Conservation (phyloP, 2,113 vertebrate species). For the Indri indri region DNA sequence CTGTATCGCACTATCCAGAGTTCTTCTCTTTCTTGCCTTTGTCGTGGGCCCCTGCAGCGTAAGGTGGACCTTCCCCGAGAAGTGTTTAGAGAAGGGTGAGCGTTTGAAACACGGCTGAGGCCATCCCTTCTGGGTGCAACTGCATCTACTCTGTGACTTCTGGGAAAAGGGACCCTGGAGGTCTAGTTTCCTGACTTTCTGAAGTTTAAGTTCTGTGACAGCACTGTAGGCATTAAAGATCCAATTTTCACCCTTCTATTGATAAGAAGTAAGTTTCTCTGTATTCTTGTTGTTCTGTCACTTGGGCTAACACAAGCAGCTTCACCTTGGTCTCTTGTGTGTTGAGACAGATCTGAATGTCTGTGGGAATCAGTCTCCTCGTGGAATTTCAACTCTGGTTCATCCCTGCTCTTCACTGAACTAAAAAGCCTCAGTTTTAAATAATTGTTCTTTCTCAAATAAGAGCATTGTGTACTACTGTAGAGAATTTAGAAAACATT, state of each 20-base stretch:
- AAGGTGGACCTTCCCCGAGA: not conserved
- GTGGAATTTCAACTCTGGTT: not conserved
- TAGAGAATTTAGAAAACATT: not conserved
- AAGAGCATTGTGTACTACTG: not conserved
- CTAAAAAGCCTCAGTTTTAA: not conserved
- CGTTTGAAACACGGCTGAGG: not conserved
- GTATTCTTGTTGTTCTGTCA: not conserved
- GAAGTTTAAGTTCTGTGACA: not conserved
- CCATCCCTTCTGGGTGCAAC: too few species aligned
- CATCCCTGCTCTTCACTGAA: not conserved
- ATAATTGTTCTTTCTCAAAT: not conserved
- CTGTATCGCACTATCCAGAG: fast-evolving
- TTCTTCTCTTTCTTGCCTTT: not conserved
- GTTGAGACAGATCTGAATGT: not conserved
- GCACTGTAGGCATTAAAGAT: not conserved
- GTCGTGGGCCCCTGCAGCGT: not conserved
- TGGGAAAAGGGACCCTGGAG: too few species aligned
- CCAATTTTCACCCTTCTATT: not conserved
- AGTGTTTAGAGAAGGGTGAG: not conserved
- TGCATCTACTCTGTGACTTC: not conserved
- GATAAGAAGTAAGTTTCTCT: not conserved
- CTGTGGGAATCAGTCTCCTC: not conserved
- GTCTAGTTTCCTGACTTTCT: not conserved
- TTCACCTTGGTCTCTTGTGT: not conserved
- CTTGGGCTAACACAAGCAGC: not conserved